Evolutionary conservation across 2,113 vertebrate species (phyloP).

Genomic region (Seriola dumerili): DNA sequence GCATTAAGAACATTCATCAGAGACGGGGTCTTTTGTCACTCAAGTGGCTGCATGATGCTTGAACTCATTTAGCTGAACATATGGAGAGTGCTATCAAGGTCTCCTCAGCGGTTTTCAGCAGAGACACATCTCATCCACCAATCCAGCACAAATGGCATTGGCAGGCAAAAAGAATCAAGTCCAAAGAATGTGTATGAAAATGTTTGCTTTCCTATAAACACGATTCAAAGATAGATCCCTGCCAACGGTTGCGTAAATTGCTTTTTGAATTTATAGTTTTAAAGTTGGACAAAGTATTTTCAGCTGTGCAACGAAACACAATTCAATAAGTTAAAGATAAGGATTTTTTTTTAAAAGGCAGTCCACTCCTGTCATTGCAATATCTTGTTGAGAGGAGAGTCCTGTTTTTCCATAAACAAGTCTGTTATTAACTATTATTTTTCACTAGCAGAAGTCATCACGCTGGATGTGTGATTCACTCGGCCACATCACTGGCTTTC

Average conservation of each 20-base stretch:
- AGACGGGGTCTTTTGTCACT: constrained; percentile 65
- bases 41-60: constrained; percentile 59
- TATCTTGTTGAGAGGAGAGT: constrained; percentile 25
- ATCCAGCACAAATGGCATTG: constrained; percentile 49
- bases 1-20: constrained; percentile 57
- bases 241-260: constrained; percentile 22
- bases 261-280: constrained; percentile 41
- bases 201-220: constrained; percentile 37
- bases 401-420: constrained; percentile 31
- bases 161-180: constrained; percentile 45
- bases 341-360: not conserved
- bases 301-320: not conserved
- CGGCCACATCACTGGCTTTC: constrained; percentile 31
- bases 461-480: constrained; percentile 16
- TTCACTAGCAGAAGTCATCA: constrained; percentile 39
- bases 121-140: constrained; percentile 53
- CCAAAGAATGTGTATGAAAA: constrained; percentile 45
- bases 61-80: constrained; percentile 74
- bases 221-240: constrained; percentile 29
- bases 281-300: constrained; percentile 8
- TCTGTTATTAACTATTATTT: constrained; percentile 43
- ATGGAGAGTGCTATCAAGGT: constrained; percentile 66
- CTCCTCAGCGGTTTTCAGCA: constrained; percentile 56
- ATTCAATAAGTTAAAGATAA: constrained; percentile 28
- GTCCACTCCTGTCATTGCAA: constrained; percentile 21